These are phyloP conservation scores for Gavia stellata DNA, from an alignment of 2,113 vertebrate species.

Conservation along the genomic window DNA sequence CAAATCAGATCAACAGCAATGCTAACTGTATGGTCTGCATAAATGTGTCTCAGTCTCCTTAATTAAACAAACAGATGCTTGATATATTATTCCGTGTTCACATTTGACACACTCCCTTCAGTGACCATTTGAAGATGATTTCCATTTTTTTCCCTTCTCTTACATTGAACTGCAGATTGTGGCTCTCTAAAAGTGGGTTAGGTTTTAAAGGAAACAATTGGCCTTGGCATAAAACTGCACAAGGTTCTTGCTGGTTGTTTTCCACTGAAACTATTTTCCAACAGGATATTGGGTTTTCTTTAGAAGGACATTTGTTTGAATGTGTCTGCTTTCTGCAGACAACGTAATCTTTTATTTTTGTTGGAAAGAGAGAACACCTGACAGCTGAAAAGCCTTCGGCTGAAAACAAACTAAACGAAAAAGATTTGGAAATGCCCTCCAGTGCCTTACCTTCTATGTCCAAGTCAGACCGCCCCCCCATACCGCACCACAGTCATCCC, in stretches of 20 bases:
- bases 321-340: background rate
- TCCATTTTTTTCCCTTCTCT: background rate
- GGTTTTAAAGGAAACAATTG: background rate
- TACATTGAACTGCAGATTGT: background rate
- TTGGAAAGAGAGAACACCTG: conserved; percentile 35
- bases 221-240: background rate
- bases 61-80: background rate
- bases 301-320: conserved; percentile 10
- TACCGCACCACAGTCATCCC: rapidly evolving
- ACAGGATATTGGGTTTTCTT: conserved; percentile 44
- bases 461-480: rapidly evolving
- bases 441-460: background rate
- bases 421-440: background rate
- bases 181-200: background rate
- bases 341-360: conserved; percentile 50
- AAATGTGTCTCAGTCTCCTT: background rate
- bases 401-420: background rate
- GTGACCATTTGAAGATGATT: background rate
- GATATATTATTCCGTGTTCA: background rate
- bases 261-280: conserved; percentile 17
- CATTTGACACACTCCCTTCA: background rate
- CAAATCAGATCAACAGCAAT: background rate
- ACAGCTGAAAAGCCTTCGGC: conserved; percentile 38
- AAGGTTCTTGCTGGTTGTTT: background rate
- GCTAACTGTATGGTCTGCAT: background rate